Evolutionary conservation across 1,140 invertebrate species (phyloP).

Genomic region (Stenopsyche tienmushanensis): DNA sequence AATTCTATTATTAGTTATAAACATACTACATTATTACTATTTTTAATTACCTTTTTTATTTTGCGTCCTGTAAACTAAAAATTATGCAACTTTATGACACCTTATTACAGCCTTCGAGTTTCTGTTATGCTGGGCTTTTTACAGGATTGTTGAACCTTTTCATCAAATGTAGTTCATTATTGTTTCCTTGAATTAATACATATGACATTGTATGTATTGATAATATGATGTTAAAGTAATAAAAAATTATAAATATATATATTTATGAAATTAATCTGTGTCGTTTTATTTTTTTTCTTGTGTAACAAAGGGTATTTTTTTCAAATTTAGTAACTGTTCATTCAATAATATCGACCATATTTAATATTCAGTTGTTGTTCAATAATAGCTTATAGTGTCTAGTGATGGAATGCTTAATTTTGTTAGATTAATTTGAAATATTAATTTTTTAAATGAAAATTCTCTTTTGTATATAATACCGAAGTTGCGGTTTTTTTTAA

Average conservation of each 20-base stretch:
- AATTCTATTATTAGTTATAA: conserved; percentile 37
- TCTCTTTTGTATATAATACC: too few species aligned
- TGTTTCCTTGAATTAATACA: conserved; percentile 32
- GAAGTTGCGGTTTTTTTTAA: too few species aligned
- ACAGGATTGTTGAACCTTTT: conserved; percentile 23
- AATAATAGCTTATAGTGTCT: too few species aligned
- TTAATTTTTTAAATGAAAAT: too few species aligned
- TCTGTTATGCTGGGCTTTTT: conserved; percentile 11
- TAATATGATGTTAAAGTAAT: conserved; percentile 40
- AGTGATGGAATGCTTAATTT: too few species aligned
- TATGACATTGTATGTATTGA: conserved; percentile 37
- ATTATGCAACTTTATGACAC: neutral
- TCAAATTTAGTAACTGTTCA: too few species aligned
- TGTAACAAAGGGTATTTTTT: too few species aligned
- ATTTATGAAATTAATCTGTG: conserved; percentile 29
- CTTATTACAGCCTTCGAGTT: conserved; percentile 18
- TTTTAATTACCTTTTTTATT: conserved; percentile 35
- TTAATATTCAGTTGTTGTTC: too few species aligned
- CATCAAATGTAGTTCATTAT: conserved; percentile 21
- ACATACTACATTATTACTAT: conserved; percentile 20
- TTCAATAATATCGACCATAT: too few species aligned
- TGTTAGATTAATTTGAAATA: too few species aligned
- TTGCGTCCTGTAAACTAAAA: conserved; percentile 22
- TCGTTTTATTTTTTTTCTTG: too few species aligned
- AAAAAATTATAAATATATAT: conserved; percentile 30